Evolutionary conservation across 2,888 invertebrate species (phyloP), one percentile per base, ranked within the genome.

Genomic region (Amblyjoppa fuscipennis): DNA sequence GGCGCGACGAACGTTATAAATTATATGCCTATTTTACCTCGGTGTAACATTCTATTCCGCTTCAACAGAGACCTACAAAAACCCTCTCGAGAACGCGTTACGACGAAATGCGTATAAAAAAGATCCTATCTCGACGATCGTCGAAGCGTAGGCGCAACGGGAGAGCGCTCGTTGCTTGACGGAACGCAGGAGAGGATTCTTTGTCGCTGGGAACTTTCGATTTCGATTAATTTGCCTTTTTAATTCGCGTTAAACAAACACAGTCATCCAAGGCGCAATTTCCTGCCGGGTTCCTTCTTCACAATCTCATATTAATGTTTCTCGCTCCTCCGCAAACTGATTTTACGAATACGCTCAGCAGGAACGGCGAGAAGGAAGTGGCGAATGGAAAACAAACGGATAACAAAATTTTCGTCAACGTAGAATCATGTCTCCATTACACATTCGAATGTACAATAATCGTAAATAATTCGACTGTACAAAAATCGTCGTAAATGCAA

Each of bases 1-100:
- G 93, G 93, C 92, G 91, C 91, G 76, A 83, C 89, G 85, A 90
- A 90, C 90, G 90, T 91, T 93, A 92, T 92, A 92, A 93, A 93
- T 92, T 93, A 91, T 92, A 92, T 92, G 88, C 86, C 90, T 90
- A 90, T 92, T 92, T 91, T 90, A 87, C 85, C 87, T 25, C 64
- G n/a, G 56, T n/a, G 73, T 34, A 59, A 84, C 82, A 80, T 78
- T 84, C 84, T 84, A 81, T 84, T 85, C 82, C 85, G 66, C 80
- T 84, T 81, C 69, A 71, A 79, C 70, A 41, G 56, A 83, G 78
- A 85, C 71, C 74, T 78, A 86, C 69, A 84, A 83, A 84, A 83
- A 84, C 56, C 70, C 59, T 51, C 51, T 34, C 61, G 70, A 71
- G 51, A 11, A 64, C 70, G 70, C 69, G 73, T 78, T 78, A 73